Base-by-base conservation (phyloP, 2,797 vertebrate genomes). In the Garrulus glandarius region DNA sequence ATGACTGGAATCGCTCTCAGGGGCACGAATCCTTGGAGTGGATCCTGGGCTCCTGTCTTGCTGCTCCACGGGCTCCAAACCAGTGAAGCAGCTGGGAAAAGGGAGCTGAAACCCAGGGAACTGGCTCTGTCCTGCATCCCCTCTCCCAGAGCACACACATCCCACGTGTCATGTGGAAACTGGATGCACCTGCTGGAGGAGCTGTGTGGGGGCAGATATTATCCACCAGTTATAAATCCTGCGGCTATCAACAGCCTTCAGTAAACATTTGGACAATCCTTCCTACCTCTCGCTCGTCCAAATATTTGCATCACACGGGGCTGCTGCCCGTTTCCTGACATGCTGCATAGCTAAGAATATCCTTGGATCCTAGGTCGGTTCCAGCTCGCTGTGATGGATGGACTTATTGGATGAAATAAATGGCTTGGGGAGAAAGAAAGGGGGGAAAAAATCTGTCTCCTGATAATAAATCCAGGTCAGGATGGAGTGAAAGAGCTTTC, bases 191-290 rank as follows among this genome's bases (percentile, higher is more conserved):
- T 97, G 96, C 76, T 82, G 36, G 86, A 90, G 93, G 90, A 95
- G 87, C 83, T 65, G 87, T n/a, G 93, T 91, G 93, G 80, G 91
- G 84, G 90, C 50, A 46, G 86, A 18, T 29, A 4, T 85, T 87
- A 68, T 55, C 65, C 82, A 30, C 52, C 83, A 36, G 87, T 92
- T 90, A 95, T 96, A 96, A 95, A 97, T 96, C 97, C 90, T 75
- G 80, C 46, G 84, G 60, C 85, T 87, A 93, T 91, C 55, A 69
- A 86, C 91, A 95, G 94, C 69, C 61, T 92, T 56, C 14, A 84
- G 89, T 96, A 97, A 97, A 97, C 97, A 95, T 97, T 96, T 96
- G 96, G 94, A 96, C 88, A 92, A 82, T 96, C 95, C 86, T 96
- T 97, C 95, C 96, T 96, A 96, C 89, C 76, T 96, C 84, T 96